These are phyloP conservation scores for Hypomecis punctinalis DNA, from an alignment of 2,888 invertebrate genomes.

Conservation along the genomic window DNA sequence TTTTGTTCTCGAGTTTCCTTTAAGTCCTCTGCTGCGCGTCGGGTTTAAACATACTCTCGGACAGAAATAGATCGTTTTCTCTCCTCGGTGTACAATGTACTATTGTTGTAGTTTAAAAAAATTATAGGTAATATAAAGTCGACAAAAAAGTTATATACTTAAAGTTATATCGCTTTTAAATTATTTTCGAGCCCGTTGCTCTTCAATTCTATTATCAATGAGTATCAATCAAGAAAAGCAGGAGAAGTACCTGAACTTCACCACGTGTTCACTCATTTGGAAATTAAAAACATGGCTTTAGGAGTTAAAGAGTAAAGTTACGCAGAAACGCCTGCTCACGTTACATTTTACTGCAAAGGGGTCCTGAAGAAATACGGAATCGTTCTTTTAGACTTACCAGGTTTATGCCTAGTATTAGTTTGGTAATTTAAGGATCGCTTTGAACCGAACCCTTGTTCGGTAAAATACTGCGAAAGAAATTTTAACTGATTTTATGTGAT, in stretches of 20 bases:
- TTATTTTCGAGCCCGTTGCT: no score
- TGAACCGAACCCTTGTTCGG: constrained; percentile 16
- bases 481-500: constrained; percentile 5
- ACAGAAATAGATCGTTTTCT: no score
- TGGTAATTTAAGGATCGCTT: constrained; percentile 26
- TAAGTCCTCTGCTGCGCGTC: no score
- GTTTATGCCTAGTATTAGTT: constrained; percentile 28
- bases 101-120: no score
- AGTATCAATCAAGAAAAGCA: constrained; percentile 51
- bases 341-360: constrained; percentile 49
- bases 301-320: constrained; percentile 72
- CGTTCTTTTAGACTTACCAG: constrained; percentile 27
- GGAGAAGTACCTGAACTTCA: constrained; percentile 55
- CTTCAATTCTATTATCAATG: constrained; percentile 25
- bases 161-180: no score
- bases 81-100: no score
- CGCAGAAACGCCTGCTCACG: constrained; percentile 52
- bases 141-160: no score
- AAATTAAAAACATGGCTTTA: constrained; percentile 78
- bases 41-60: no score
- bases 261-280: constrained; percentile 71
- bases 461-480: constrained; percentile 12
- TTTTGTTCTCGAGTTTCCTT: no score
- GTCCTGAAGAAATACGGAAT: constrained; percentile 24
- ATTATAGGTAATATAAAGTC: no score